These are phyloP conservation scores for Babyrousa celebensis DNA, from an alignment of 2,797 vertebrate genomes.

Conservation along the genomic window DNA sequence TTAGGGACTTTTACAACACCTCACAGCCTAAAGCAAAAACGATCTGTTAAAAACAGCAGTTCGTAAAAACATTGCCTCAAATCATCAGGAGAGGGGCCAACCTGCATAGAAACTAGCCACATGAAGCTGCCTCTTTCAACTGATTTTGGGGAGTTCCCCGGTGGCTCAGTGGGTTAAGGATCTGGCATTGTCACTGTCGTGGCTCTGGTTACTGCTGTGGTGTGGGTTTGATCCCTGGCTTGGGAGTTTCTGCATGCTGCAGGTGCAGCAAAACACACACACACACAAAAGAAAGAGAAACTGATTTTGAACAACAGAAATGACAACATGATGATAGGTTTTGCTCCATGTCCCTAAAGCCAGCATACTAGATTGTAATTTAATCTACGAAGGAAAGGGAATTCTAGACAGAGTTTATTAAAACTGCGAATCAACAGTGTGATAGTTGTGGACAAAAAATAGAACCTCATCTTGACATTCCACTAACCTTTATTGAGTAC, in stretches of 20 bases:
- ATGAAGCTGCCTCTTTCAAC: not conserved
- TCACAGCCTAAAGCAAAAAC: constrained; percentile 27
- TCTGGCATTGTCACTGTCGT: too few species aligned
- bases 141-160: not conserved
- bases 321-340: not conserved
- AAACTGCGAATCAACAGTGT: not conserved
- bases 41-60: constrained; percentile 48
- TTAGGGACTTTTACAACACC: not conserved
- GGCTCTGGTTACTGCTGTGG: too few species aligned
- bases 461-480: not conserved
- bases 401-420: not conserved
- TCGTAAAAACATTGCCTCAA: constrained; percentile 33
- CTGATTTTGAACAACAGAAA: not conserved
- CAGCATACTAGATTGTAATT: not conserved
- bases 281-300: not conserved
- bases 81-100: not conserved
- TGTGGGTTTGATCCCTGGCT: too few species aligned
- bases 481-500: not conserved
- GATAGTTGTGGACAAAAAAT: not conserved
- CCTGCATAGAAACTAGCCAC: not conserved
- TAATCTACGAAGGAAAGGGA: not conserved
- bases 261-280: too few species aligned
- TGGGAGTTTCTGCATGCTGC: too few species aligned
- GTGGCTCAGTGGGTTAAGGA: too few species aligned
- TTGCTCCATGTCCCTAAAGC: not conserved